Percentiles rank a stretch among this genome's conserved stretches.
Conservation (phyloP, 2,113 vertebrate species). For the Macquaria ambigua region DNA sequence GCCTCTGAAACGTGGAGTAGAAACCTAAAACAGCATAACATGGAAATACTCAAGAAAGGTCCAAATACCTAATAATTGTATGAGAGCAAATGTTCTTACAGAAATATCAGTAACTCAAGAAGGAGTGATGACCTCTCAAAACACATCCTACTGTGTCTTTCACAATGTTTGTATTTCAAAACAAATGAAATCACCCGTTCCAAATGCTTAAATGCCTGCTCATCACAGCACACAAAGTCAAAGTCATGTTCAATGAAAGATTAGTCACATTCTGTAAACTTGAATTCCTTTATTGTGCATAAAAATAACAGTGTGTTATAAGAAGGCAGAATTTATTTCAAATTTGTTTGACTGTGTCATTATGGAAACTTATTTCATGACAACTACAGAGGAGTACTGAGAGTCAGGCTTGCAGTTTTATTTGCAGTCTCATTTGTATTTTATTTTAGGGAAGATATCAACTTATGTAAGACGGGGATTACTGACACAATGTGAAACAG, state of each 20-base stretch:
- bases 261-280: constrained; percentile 19
- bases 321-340: constrained; percentile 5
- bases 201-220: neutral
- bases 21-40: neutral
- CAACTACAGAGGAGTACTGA: neutral
- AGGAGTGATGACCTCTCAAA: neutral
- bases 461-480: constrained; percentile 42
- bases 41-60: neutral
- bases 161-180: neutral
- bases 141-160: neutral
- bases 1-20: neutral
- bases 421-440: constrained; percentile 42
- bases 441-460: constrained; percentile 34
- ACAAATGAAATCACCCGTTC: neutral
- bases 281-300: constrained; percentile 58
- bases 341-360: neutral
- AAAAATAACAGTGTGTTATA: constrained; percentile 39
- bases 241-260: neutral
- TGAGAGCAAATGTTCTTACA: too few species aligned
- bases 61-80: neutral
- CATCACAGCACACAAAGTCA: neutral
- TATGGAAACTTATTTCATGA: neutral
- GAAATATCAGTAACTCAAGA: neutral
- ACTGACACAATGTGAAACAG: constrained; percentile 53
- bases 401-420: constrained; percentile 21